Evolutionary conservation across 2,113 vertebrate species (phyloP).

Genomic region (Artemisiospiza belli): DNA sequence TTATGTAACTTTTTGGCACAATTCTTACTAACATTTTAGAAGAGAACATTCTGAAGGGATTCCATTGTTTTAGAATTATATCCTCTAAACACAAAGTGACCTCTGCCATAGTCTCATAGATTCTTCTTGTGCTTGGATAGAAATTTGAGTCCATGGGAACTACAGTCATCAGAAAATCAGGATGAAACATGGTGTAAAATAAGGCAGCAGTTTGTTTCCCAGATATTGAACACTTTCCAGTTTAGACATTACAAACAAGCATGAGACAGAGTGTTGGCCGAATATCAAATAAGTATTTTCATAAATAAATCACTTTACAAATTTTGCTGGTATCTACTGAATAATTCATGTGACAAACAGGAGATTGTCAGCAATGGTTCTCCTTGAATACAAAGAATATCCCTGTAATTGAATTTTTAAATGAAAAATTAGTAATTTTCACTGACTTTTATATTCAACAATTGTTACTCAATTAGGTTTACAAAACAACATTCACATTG

Average conservation of each 20-base stretch:
- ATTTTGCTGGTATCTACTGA: background rate
- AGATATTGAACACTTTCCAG: background rate
- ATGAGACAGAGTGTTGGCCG: background rate
- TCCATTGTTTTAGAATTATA: background rate
- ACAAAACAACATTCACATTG: background rate
- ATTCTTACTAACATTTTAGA: background rate
- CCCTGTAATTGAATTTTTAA: background rate
- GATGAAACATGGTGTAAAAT: background rate
- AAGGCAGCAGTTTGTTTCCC: background rate
- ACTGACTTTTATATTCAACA: background rate
- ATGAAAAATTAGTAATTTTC: background rate
- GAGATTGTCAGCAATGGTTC: background rate
- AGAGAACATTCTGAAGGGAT: background rate
- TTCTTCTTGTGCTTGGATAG: background rate
- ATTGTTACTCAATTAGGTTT: background rate
- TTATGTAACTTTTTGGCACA: background rate
- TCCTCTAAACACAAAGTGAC: background rate
- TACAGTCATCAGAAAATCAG: background rate
- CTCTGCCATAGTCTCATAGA: background rate
- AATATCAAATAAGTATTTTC: background rate
- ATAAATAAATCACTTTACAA: conserved; percentile 28
- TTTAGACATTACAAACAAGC: background rate
- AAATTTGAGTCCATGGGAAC: background rate
- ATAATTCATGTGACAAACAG: background rate
- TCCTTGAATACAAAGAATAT: background rate